Evolutionary conservation across 2,797 vertebrate genomes (phyloP), one percentile per base, ranked within the genome.

Genomic region (Centroberyx gerrardi): DNA sequence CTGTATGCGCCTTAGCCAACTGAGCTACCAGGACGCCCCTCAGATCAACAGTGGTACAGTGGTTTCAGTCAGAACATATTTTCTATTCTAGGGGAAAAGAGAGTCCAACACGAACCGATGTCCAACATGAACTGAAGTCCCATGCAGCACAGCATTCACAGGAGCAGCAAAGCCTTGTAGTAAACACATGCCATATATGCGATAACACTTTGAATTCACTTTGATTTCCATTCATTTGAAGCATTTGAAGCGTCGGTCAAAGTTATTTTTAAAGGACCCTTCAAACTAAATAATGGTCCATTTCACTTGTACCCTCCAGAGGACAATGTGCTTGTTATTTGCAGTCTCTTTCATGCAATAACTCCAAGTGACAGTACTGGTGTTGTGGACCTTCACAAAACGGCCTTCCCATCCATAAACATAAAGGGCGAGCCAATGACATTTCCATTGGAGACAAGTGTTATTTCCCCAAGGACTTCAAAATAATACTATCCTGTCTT

Each of bases 381-480:
- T 74, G 76, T 74, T 86, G 74, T 55, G 78, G 68, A 85, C 76
- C 70, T 85, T 87, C 78, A 52, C 69, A 73, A 87, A 68, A 78
- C 29, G 52, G 66, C 73, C 72, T 72, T 22, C 56, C 71, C 74
- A 91, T 93, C 80, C 84, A 90, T 89, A 91, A 89, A 87, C 81
- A 88, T 87, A 87, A 91, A 90, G 87, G 83, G 72, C 70, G 82
- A 67, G 29, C 38, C 78, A 78, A 82, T 87, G 87, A 87, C 91
- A 91, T 89, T 87, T 89, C 81, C 74, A 69, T 42, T 79, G 71
- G 44, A 64, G 54, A 73, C 75, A 64, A 85, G 72, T 76, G 65
- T 85, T 93, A 92, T 93, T 92, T 91, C 87, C 89, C 89, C 79
- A 79, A 87, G 90, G 91, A 82, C 84, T 76, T 71, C 49, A 69